Evolutionary conservation across 1,140 invertebrate genomes (phyloP), one percentile per base, ranked within the genome.

Genomic region (Drosophila ogumai): DNA sequence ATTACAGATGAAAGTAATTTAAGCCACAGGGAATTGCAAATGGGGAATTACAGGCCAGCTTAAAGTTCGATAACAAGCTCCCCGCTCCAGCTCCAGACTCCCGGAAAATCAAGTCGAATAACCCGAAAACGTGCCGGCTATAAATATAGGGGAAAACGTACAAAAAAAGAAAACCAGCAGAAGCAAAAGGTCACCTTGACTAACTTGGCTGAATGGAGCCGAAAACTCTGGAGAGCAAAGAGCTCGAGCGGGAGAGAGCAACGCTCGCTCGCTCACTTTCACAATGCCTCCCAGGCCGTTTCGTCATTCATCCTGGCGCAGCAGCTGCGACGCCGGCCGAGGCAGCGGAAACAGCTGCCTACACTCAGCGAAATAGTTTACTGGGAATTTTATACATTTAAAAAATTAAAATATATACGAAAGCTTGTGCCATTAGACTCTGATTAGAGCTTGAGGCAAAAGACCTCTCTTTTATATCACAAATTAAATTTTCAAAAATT

Each of bases 281-380:
- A 90, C 85, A 88, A 85, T 28, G 57, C 19, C 40, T 34, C 69
- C 50, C 54, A 57, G 71, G 75, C 71, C 54, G 77, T 90, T 90
- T 90, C 85, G 78, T 90, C 85, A 90, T 79, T 79, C 85, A 90
- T 90, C 85, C 86, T 88, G 80, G 47, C 46, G 55, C 79, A 64
- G 73, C 81, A 52, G 47, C 46, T 17, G 57, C 57, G 40, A 38
- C 68, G 61, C 13, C 65, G 47, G 55, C 71, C 9, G 71, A 34
- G 44, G 49, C 55, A 49, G 58, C 49, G 22, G 52, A 47, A 54
- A 46, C 67, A 63, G 61, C 79, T 54, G 71, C 72, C 58, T 41
- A 61, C 63, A 59, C 61, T 28, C 0, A 22, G 15, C 3, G 6
- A 28, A 67, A 47, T 32, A 6, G 5, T 10, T 0, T 17, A 34